phyloP scores from a whole-genome alignment of 2,113 vertebrate species.

The Phalacrocorax aristotelis region DNA sequence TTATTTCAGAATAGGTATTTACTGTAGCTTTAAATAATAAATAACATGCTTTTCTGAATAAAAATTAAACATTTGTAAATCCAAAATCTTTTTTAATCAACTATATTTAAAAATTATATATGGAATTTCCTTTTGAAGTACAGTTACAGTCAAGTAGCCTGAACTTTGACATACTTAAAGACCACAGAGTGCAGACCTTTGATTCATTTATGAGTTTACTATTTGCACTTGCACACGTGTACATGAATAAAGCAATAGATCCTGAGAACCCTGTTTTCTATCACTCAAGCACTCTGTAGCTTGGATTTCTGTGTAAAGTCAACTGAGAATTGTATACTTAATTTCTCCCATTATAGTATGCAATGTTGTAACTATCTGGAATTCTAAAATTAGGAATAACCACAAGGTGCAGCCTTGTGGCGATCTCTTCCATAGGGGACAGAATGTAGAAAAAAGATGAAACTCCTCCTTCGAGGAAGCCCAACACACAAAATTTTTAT shows the following conservation, averaged over 20 bases:
- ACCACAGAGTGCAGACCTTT: background rate
- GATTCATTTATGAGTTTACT: background rate
- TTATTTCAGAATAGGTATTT: slow-evolving; percentile 39
- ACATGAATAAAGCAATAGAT: background rate
- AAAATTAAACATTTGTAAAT: background rate
- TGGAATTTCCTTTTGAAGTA: background rate
- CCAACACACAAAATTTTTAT: background rate
- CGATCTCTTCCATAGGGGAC: background rate
- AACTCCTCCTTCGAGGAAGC: background rate
- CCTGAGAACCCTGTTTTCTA: background rate
- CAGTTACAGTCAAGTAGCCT: background rate
- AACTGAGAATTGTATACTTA: background rate
- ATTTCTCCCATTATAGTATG: background rate
- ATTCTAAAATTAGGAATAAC: background rate
- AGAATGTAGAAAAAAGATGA: background rate
- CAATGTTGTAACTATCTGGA: background rate
- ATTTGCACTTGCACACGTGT: background rate
- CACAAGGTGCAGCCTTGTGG: background rate
- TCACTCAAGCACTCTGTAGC: background rate
- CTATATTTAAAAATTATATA: background rate
- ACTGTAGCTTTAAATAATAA: slow-evolving; percentile 3
- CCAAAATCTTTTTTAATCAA: background rate
- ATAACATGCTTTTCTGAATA: background rate
- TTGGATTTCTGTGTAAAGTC: background rate
- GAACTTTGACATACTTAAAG: background rate